These are phyloP conservation scores for Drosophila pandora DNA, from an alignment of 1,140 invertebrate species.

Conservation along the genomic window DNA sequence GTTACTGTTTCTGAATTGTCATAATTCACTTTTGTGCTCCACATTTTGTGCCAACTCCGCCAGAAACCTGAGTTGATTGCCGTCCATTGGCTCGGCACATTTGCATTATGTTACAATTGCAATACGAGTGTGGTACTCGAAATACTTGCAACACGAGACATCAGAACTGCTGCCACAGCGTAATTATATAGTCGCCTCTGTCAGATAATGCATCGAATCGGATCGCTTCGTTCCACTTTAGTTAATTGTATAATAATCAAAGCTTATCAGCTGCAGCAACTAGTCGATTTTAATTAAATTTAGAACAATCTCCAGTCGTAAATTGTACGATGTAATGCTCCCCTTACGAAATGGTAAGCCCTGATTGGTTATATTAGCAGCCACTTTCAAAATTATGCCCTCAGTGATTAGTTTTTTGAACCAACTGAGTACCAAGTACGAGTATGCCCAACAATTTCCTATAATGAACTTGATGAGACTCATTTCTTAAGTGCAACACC, in stretches of 20 bases:
- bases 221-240: constrained; percentile 41
- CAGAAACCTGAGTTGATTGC: constrained; percentile 11
- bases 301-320: constrained; percentile 15
- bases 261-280: constrained; percentile 26
- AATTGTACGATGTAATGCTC: constrained; percentile 14
- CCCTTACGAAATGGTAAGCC: constrained; percentile 10
- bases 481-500: constrained; percentile 12
- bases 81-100: constrained; percentile 7
- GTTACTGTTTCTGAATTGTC: constrained; percentile 21
- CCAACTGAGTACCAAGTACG: neutral
- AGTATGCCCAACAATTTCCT: constrained; percentile 5
- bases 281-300: constrained; percentile 28
- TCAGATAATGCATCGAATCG: constrained; percentile 28
- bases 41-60: constrained; percentile 40
- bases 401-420: neutral
- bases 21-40: constrained; percentile 32
- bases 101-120: constrained; percentile 16
- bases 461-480: constrained; percentile 33
- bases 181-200: constrained; percentile 27
- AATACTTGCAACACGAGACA: constrained; percentile 25
- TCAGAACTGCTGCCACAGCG: constrained; percentile 22
- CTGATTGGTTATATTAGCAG: constrained; percentile 2
- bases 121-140: neutral
- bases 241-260: constrained; percentile 13
- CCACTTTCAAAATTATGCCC: too few species aligned